phyloP scores from a whole-genome alignment of 2,888 invertebrate genomes.

The Hanleya hanleyi region DNA sequence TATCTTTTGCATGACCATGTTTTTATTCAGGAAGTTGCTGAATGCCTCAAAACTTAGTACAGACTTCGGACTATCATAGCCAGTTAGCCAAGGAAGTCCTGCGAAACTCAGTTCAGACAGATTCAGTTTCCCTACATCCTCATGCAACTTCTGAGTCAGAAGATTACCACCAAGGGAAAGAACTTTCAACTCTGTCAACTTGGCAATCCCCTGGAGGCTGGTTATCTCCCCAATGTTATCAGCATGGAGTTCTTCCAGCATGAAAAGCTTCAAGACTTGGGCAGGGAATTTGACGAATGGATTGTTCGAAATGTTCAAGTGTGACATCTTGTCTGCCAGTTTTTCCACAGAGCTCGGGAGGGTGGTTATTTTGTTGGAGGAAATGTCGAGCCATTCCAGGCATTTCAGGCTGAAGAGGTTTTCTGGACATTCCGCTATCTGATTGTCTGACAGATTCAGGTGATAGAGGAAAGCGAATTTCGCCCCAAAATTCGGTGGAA shows the following conservation, averaged over 20 bases:
- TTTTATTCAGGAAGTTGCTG: slow-evolving; percentile 17
- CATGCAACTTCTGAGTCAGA: slow-evolving; percentile 39
- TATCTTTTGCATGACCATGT: slow-evolving; percentile 13
- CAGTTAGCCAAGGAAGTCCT: slow-evolving; percentile 57
- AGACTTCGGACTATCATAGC: slow-evolving; percentile 17
- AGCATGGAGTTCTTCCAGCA: slow-evolving; percentile 48
- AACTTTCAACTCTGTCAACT: slow-evolving; percentile 43
- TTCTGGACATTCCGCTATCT: slow-evolving; percentile 38
- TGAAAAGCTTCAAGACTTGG: slow-evolving; percentile 29
- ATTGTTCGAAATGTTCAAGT: slow-evolving; percentile 55
- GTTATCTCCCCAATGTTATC: slow-evolving; percentile 49
- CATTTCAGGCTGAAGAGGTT: slow-evolving; percentile 36
- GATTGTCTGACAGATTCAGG: slow-evolving; percentile 45
- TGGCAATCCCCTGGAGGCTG: slow-evolving; percentile 37
- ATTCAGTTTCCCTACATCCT: slow-evolving; percentile 34
- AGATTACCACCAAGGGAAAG: slow-evolving; percentile 46
- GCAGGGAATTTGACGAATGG: slow-evolving; percentile 46
- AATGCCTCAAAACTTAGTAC: slow-evolving; percentile 26
- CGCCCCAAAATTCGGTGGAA: slow-evolving; percentile 42
- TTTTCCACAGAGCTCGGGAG: slow-evolving; percentile 26
- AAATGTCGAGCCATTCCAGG: slow-evolving; percentile 42
- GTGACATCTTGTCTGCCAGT: slow-evolving; percentile 23
- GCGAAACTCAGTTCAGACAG: slow-evolving; percentile 53
- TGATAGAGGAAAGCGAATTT: slow-evolving; percentile 17
- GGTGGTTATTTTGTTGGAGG: slow-evolving; percentile 24